A percentile compares a stretch with the other conserved stretches of the same genome.
phyloP scores from a whole-genome alignment of 2,113 vertebrate species.

The Upupa epops region DNA sequence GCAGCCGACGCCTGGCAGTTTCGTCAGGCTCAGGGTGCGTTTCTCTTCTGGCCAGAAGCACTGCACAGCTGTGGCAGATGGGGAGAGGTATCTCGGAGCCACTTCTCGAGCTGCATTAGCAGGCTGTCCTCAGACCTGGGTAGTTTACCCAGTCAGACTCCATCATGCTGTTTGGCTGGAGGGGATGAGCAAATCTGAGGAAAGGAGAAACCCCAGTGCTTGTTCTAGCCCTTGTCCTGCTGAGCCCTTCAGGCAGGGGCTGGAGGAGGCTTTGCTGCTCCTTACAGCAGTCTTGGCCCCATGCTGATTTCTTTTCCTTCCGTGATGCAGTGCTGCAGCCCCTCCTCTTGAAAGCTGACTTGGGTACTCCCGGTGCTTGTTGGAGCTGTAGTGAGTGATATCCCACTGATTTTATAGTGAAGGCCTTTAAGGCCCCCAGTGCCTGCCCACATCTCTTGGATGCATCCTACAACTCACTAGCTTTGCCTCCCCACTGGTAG shows the following conservation, averaged over 20 bases:
- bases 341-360: not conserved
- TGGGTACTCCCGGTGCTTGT: not conserved
- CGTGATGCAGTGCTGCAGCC: not conserved
- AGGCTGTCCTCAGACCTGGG: not conserved
- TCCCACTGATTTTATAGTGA: not conserved
- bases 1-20: not conserved
- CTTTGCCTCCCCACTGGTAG: not conserved
- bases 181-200: not conserved
- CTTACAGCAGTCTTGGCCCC: not conserved
- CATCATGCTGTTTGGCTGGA: not conserved
- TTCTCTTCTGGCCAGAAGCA: not conserved
- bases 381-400: not conserved
- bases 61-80: not conserved
- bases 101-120: accelerated
- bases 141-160: not conserved
- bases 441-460: not conserved
- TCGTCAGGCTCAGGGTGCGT: not conserved
- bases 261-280: not conserved
- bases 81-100: accelerated
- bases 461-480: not conserved
- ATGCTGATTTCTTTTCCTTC: not conserved
- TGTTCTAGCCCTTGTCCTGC: not conserved
- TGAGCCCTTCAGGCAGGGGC: not conserved
- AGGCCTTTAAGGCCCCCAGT: not conserved
- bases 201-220: not conserved